Conservation (phyloP, 2,888 invertebrate genomes). For the Taphrorychus bicolor region DNA sequence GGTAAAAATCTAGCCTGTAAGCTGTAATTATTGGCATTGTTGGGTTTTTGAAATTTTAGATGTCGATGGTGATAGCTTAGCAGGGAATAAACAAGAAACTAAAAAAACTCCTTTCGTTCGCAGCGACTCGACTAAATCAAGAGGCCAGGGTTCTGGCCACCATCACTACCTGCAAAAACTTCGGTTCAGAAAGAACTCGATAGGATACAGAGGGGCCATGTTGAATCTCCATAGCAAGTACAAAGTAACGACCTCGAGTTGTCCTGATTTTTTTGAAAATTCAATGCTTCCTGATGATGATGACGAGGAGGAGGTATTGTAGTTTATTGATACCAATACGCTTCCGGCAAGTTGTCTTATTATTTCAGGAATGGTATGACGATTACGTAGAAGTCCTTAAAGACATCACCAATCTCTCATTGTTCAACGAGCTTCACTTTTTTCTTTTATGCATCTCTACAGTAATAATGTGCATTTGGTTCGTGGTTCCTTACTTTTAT, state of each 20-base stretch:
- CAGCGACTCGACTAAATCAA: conserved; percentile 69
- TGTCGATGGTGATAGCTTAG: conserved; percentile 2
- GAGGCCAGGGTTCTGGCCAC: conserved; percentile 61
- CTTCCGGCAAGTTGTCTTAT: background rate
- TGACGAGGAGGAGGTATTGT: conserved; percentile 68
- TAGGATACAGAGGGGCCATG: conserved; percentile 87
- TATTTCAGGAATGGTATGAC: conserved; percentile 75
- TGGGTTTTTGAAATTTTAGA: too few relatives aligned
- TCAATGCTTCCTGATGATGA: conserved; percentile 84
- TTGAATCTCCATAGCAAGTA: conserved; percentile 79
- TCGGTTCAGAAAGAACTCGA: conserved; percentile 77
- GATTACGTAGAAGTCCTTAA: conserved; percentile 71
- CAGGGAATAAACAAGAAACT: conserved; percentile 21
- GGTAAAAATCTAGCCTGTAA: background rate
- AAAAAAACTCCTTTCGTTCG: conserved; percentile 37
- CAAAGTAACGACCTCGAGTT: conserved; percentile 83
- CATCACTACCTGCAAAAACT: conserved; percentile 77
- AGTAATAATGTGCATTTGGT: conserved; percentile 89
- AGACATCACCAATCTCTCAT: conserved; percentile 79
- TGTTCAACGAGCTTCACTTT: conserved; percentile 80
- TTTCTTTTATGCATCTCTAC: conserved; percentile 84
- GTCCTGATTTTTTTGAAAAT: conserved; percentile 89
- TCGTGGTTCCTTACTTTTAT: conserved; percentile 95
- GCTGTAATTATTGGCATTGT: background rate
- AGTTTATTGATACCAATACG: too few relatives aligned